Evolutionary conservation across 1,140 invertebrate genomes (phyloP).

Genomic region (Drosophila rhopaloa): DNA sequence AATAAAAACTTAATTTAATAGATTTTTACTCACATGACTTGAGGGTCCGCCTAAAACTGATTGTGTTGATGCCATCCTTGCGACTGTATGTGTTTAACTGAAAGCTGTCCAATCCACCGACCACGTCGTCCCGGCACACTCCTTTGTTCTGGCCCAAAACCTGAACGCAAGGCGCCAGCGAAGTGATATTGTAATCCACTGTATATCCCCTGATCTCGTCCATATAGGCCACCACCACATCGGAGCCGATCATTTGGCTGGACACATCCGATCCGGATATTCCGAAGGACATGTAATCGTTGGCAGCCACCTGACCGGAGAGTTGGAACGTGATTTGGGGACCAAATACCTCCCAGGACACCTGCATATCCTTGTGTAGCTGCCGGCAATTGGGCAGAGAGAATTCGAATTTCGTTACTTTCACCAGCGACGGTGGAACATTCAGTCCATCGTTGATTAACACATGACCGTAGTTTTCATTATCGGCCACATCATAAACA

Average conservation of each 20-base stretch:
- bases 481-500: conserved; percentile 90
- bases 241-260: conserved; percentile 93
- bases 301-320: conserved; percentile 90
- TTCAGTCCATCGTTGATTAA: conserved; percentile 92
- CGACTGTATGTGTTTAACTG: conserved; percentile 89
- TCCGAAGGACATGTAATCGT: conserved; percentile 95
- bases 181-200: conserved; percentile 94
- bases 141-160: conserved; percentile 93
- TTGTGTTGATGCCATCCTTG: conserved; percentile 90
- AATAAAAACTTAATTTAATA: not conserved
- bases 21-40: conserved; percentile 87
- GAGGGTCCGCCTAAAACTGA: conserved; percentile 91
- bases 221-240: conserved; percentile 92
- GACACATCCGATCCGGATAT: conserved; percentile 90
- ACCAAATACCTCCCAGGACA: conserved; percentile 95
- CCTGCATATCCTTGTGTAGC: conserved; percentile 92
- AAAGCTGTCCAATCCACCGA: conserved; percentile 92
- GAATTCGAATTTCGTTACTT: conserved; percentile 86
- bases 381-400: conserved; percentile 93
- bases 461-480: conserved; percentile 91
- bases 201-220: conserved; percentile 90
- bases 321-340: conserved; percentile 95
- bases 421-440: conserved; percentile 92
- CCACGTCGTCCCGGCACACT: conserved; percentile 92
- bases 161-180: conserved; percentile 93